Conservation (phyloP, 1,140 invertebrate genomes). For the Hycleus phaleratus region DNA sequence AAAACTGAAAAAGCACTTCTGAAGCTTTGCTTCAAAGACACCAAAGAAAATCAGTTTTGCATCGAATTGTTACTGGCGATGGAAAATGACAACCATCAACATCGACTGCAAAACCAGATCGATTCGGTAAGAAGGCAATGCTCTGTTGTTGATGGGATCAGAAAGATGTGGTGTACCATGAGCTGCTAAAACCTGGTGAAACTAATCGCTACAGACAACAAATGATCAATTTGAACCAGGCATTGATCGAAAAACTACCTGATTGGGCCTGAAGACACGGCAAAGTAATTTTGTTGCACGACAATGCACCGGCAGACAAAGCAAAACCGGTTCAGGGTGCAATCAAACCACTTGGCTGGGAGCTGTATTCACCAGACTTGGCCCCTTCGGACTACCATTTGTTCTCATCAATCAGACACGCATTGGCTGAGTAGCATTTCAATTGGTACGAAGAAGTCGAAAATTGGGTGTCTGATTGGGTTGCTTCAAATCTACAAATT, state of each 20-base stretch:
- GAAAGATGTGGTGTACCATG: too few species aligned
- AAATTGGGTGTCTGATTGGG: background rate
- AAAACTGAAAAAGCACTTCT: background rate
- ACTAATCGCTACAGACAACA: constrained; percentile 18
- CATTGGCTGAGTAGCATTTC: background rate
- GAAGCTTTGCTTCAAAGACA: background rate
- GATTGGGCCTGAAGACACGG: constrained; percentile 4
- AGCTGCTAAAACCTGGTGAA: constrained; percentile 28
- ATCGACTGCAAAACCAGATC: constrained; percentile 20
- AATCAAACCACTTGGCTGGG: constrained; percentile 20
- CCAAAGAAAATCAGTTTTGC: background rate
- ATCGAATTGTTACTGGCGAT: constrained; percentile 5
- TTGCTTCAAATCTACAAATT: background rate
- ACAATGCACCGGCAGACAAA: constrained; percentile 22
- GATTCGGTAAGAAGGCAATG: constrained; percentile 19
- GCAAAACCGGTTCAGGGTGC: constrained; percentile 22
- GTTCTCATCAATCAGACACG: background rate
- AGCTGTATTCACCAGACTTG: constrained; percentile 13
- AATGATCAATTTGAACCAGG: constrained; percentile 23
- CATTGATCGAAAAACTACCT: constrained; percentile 4
- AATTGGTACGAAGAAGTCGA: background rate
- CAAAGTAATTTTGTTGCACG: constrained; percentile 21
- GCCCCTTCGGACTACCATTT: constrained; percentile 1
- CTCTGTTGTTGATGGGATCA: constrained; percentile 27
- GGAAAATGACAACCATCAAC: constrained; percentile 22